Evolutionary conservation across 1,140 invertebrate species (phyloP).

Genomic region (Papilio glaucus): DNA sequence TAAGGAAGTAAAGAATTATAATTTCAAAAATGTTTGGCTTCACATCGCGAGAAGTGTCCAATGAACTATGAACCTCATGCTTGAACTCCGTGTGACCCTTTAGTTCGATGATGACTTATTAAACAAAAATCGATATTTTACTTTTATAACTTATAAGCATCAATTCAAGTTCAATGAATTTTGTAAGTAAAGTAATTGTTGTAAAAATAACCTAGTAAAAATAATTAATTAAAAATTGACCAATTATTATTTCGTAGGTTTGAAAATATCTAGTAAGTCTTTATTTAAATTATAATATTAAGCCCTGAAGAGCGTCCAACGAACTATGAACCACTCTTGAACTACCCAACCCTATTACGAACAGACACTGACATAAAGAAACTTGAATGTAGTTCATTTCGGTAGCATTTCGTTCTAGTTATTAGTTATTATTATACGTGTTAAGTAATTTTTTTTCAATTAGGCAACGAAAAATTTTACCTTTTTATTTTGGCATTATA

Average conservation of each 20-base stretch:
- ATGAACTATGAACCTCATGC: constrained; percentile 15
- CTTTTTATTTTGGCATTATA: neutral
- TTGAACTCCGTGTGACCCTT: constrained; percentile 9
- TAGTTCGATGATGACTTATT: neutral
- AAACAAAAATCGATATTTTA: neutral
- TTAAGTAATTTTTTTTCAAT: neutral
- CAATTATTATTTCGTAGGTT: neutral
- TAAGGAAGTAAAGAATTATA: constrained; percentile 1
- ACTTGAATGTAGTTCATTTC: neutral
- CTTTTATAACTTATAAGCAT: too few relatives aligned
- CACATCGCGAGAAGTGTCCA: constrained; percentile 1
- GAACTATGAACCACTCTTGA: constrained; percentile 54
- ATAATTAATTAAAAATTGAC: neutral
- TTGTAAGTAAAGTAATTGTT: too few relatives aligned
- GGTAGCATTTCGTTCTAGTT: neutral
- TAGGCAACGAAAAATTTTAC: neutral
- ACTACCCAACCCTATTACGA: constrained; percentile 47
- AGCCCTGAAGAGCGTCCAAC: constrained; percentile 41
- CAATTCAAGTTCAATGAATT: too few relatives aligned
- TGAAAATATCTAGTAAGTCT: neutral
- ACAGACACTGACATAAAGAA: neutral
- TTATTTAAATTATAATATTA: constrained; percentile 34
- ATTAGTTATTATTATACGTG: neutral
- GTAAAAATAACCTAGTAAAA: constrained; percentile 4
- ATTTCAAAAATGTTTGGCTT: neutral